Evolutionary conservation across 2,888 invertebrate species (phyloP).

Genomic region (Tiphia femorata): DNA sequence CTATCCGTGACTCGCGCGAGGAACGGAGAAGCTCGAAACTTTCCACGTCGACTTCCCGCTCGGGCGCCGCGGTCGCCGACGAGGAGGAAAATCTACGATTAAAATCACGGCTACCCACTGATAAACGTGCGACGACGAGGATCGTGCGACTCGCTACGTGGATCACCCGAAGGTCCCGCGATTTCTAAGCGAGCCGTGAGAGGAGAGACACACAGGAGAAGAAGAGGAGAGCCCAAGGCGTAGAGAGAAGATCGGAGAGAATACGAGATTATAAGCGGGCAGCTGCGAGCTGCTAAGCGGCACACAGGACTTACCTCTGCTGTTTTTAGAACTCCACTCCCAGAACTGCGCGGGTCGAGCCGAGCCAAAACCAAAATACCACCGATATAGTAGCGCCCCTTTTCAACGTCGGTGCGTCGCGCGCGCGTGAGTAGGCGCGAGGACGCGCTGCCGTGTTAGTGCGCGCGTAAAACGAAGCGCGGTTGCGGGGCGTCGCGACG

Average conservation of each 20-base stretch:
- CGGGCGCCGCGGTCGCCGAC: too few species aligned
- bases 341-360: slow-evolving; percentile 67
- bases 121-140: too few species aligned
- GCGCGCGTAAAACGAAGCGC: neutral
- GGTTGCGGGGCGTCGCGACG: neutral
- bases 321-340: slow-evolving; percentile 70
- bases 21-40: too few species aligned
- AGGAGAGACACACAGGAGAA: too few species aligned
- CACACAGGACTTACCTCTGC: slow-evolving; percentile 67
- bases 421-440: slow-evolving; percentile 27
- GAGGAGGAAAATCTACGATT: too few species aligned
- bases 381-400: slow-evolving; percentile 55
- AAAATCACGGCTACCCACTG: too few species aligned
- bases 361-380: slow-evolving; percentile 70
- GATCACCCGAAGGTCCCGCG: too few species aligned
- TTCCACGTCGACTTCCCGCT: too few species aligned
- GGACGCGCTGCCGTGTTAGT: neutral
- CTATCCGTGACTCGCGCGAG: too few species aligned
- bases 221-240: slow-evolving; percentile 6
- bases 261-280: slow-evolving; percentile 18
- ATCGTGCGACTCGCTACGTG: too few species aligned
- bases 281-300: slow-evolving; percentile 28
- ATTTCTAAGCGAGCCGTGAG: too few species aligned
- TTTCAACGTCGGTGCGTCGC: slow-evolving; percentile 31
- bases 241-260: slow-evolving; percentile 8